Base-by-base conservation (phyloP, 2,113 vertebrate species). In the Eleginops maclovinus region DNA sequence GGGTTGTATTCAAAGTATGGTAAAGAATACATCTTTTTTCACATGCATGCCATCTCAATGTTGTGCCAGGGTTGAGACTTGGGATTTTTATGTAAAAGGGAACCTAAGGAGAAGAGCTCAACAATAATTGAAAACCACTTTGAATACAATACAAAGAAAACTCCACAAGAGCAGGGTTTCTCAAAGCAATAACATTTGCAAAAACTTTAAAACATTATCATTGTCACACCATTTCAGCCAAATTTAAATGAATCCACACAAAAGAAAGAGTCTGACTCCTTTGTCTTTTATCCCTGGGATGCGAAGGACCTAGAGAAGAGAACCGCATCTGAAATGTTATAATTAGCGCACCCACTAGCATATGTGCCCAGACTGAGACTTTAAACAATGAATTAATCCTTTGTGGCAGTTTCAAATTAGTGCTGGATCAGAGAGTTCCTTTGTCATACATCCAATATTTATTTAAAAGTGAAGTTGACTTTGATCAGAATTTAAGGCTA, bases 291-390 rank as follows among this genome's bases (percentile, higher is more conserved):
- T 7, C 15, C 14, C 51, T 41, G n/a, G 15, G 13, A 50, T 41
- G 9, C 21, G 41, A 14, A 43, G n/a, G n/a, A 24, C 44, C 4
- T 4, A 22, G 31, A 43, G 50, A 31, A 16, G 13, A 46, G 16
- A 55, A 31, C 13, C 19, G 0, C 13, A 15, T 58, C 24, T 47
- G 15, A 55, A 36, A 56, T 13, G 55, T 43, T 4, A 65, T 46
- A 19, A 47, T 56, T 19, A 21, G 1, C 1, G 3, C 17, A 31
- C 50, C 50, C 49, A 55, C 47, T 44, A 21, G 19, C 55, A 17
- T 19, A 13, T 22, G 14, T 36, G 56, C 69, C 60, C 55, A 61
- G 44, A 72, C 17, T n/a, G 17, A 54, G 3, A 72, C 12, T 62
- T 44, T 3, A 19, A 28, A 26, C 9, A n/a, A 22, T n/a, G 1